Conservation (phyloP, 2,113 vertebrate genomes). For the Rhombomys opimus region DNA sequence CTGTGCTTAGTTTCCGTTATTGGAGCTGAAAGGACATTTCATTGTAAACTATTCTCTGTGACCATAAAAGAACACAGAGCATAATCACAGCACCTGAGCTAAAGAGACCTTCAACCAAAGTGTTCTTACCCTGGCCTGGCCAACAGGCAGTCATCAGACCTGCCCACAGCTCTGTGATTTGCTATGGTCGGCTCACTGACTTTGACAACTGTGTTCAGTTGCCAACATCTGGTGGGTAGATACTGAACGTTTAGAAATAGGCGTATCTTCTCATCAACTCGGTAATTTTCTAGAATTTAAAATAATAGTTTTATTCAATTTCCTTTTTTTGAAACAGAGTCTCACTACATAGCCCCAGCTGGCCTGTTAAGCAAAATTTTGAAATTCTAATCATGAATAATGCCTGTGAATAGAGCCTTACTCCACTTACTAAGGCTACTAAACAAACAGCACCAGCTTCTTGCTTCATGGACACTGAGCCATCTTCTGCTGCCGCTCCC, state of each 20-base stretch:
- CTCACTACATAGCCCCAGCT: neutral
- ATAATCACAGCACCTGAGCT: neutral
- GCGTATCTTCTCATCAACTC: conserved; percentile 16
- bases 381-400: conserved; percentile 17
- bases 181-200: conserved; percentile 24
- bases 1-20: neutral
- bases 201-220: conserved; percentile 48
- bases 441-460: conserved; percentile 24
- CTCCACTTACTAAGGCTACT: neutral
- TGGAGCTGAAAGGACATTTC: neutral
- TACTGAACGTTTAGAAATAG: neutral
- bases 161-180: conserved; percentile 14
- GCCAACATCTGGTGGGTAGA: conserved; percentile 1
- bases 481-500: conserved; percentile 41
- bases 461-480: conserved; percentile 16
- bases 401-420: conserved; percentile 26
- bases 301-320: conserved; percentile 15
- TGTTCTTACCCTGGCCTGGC: neutral
- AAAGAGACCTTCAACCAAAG: conserved; percentile 12
- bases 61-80: conserved; percentile 50
- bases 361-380: neutral
- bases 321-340: neutral
- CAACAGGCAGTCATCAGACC: neutral
- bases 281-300: conserved; percentile 44
- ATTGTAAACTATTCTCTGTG: conserved; percentile 12